Evolutionary conservation across 1,140 invertebrate genomes (phyloP).

Genomic region (Mactra quadrangularis): DNA sequence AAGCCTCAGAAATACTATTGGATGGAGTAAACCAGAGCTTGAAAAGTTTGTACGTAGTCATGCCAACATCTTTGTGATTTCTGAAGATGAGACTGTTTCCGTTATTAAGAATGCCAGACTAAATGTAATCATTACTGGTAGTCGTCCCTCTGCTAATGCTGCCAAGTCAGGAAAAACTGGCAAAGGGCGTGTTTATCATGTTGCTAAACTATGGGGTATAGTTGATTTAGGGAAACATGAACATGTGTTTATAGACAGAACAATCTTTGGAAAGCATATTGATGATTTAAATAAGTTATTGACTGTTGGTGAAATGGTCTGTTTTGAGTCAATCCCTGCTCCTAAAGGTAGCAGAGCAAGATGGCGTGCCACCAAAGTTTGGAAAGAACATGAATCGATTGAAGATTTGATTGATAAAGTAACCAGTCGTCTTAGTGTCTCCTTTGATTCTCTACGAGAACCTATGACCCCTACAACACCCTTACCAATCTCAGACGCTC

Average conservation of each 20-base stretch:
- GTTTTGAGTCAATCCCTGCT: conserved; percentile 83
- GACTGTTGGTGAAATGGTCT: conserved; percentile 81
- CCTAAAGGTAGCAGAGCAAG: conserved; percentile 83
- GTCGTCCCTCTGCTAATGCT: conserved; percentile 74
- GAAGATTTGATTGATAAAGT: conserved; percentile 80
- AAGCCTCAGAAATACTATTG: conserved; percentile 81
- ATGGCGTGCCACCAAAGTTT: conserved; percentile 83
- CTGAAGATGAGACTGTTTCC: conserved; percentile 79
- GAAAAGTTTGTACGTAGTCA: conserved; percentile 81
- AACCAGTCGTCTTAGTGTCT: conserved; percentile 74
- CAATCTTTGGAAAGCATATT: conserved; percentile 82
- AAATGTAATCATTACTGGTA: conserved; percentile 83
- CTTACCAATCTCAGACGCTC: conserved; percentile 64
- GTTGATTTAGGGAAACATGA: conserved; percentile 84
- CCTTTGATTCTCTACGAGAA: conserved; percentile 69
- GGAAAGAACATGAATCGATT: conserved; percentile 82
- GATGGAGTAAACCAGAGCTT: conserved; percentile 81
- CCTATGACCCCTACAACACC: conserved; percentile 69
- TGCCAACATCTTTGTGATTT: conserved; percentile 81
- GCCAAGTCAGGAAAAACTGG: conserved; percentile 77
- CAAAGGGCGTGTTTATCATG: conserved; percentile 82
- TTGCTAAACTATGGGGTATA: conserved; percentile 84
- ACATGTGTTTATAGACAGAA: conserved; percentile 84
- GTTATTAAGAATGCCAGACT: conserved; percentile 81
- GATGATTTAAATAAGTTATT: conserved; percentile 83